These are phyloP conservation scores for Rhopalosiphum nymphaeae DNA, from an alignment of 2,888 invertebrate species.

Conservation along the genomic window DNA sequence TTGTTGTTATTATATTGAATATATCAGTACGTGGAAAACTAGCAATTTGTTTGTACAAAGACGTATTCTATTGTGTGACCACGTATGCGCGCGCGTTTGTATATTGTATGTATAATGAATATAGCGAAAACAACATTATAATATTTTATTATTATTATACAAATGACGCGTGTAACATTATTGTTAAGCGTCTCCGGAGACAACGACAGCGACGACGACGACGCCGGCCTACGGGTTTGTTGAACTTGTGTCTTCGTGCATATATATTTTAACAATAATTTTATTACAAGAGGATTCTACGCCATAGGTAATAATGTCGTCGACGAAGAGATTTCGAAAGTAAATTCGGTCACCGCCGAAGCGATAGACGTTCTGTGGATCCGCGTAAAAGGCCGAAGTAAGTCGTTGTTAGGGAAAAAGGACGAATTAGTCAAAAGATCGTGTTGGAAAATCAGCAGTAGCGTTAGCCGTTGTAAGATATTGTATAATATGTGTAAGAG, in stretches of 20 bases:
- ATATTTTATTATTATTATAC: constrained; percentile 16
- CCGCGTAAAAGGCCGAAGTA: not conserved
- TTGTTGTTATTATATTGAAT: not conserved
- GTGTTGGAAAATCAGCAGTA: not conserved
- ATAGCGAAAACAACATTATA: not conserved
- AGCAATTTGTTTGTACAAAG: constrained; percentile 13
- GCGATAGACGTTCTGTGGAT: not conserved
- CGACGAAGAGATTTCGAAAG: not conserved
- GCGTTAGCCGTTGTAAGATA: not conserved
- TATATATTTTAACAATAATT: not conserved
- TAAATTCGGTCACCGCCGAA: not conserved
- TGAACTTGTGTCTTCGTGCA: not conserved
- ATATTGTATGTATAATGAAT: not conserved
- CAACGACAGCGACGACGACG: not conserved
- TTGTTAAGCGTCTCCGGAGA: not conserved
- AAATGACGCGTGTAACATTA: constrained; percentile 10
- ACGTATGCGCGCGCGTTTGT: not conserved
- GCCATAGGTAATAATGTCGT: not conserved
- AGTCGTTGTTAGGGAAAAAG: not conserved
- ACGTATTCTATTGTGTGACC: not conserved
- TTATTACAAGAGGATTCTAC: not conserved
- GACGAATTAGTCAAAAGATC: not conserved
- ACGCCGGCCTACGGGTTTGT: not conserved
- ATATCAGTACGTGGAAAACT: constrained; percentile 6
- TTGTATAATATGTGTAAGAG: not conserved